These are phyloP conservation scores for Xenopus tropicalis DNA, from an alignment of 2,113 vertebrate genomes.

Conservation along the genomic window DNA sequence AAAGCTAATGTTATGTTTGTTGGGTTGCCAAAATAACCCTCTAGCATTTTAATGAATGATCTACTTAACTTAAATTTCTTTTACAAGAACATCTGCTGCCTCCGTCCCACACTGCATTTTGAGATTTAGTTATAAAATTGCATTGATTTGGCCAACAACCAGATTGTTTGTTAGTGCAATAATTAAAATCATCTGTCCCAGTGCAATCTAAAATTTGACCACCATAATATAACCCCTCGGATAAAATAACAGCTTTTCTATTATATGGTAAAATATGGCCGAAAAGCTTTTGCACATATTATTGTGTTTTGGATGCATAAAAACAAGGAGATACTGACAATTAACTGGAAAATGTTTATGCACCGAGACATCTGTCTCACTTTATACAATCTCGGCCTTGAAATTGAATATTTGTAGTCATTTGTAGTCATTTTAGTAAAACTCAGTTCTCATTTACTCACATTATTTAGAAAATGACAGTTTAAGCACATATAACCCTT, in stretches of 20 bases:
- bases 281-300: background rate
- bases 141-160: background rate
- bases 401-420: too few relatives aligned
- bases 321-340: too few relatives aligned
- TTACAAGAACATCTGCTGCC: background rate
- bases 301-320: background rate
- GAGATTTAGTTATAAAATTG: background rate
- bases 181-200: background rate
- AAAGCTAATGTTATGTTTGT: background rate
- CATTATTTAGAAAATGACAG: background rate
- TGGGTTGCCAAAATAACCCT: background rate
- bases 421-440: background rate
- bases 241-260: background rate
- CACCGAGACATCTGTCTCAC: too few relatives aligned
- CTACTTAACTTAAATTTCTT: slow-evolving; percentile 3
- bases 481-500: too few relatives aligned
- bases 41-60: slow-evolving; percentile 3
- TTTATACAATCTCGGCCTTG: too few relatives aligned
- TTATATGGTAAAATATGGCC: background rate
- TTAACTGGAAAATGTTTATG: too few relatives aligned
- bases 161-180: background rate
- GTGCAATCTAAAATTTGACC: background rate
- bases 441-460: background rate
- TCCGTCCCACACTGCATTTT: background rate
- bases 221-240: background rate